Evolutionary conservation across 2,797 vertebrate genomes (phyloP).

Genomic region (Sparus aurata): DNA sequence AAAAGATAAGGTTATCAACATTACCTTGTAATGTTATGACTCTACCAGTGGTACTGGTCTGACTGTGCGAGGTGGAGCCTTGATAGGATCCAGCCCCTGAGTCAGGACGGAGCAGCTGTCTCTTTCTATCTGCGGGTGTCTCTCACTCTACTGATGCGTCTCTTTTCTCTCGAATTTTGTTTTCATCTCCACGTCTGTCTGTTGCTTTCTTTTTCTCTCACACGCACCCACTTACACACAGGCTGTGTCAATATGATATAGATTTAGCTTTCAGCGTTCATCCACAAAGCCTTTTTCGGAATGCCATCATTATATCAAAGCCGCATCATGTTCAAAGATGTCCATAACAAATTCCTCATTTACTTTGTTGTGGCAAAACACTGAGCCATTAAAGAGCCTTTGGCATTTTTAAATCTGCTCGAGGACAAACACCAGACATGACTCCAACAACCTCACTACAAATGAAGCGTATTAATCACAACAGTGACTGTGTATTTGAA

Average conservation of each 20-base stretch:
- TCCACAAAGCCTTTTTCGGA: conserved; percentile 1
- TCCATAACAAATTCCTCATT: conserved; percentile 18
- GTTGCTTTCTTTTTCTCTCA: background rate
- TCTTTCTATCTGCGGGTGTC: conserved; percentile 24
- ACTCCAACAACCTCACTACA: conserved; percentile 9
- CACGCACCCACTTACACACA: background rate
- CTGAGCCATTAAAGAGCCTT: conserved; percentile 7
- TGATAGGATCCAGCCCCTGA: conserved; percentile 13
- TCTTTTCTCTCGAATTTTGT: background rate
- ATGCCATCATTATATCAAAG: conserved; percentile 29
- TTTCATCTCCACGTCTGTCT: conserved; percentile 8
- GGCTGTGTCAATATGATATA: conserved; percentile 2
- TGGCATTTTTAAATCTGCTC: conserved; percentile 27
- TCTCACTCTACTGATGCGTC: background rate
- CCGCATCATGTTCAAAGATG: conserved; percentile 32
- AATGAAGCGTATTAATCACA: background rate
- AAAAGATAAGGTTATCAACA: too few relatives aligned
- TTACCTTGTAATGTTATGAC: too few relatives aligned
- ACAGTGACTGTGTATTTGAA: background rate
- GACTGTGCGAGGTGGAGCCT: background rate
- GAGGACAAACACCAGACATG: conserved; percentile 20
- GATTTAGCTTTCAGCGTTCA: conserved; percentile 2
- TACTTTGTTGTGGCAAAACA: conserved; percentile 14
- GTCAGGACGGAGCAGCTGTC: conserved; percentile 14
- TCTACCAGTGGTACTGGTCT: too few relatives aligned